Evolutionary conservation across 1,140 invertebrate species (phyloP).

Genomic region (Lepidurus arcticus): DNA sequence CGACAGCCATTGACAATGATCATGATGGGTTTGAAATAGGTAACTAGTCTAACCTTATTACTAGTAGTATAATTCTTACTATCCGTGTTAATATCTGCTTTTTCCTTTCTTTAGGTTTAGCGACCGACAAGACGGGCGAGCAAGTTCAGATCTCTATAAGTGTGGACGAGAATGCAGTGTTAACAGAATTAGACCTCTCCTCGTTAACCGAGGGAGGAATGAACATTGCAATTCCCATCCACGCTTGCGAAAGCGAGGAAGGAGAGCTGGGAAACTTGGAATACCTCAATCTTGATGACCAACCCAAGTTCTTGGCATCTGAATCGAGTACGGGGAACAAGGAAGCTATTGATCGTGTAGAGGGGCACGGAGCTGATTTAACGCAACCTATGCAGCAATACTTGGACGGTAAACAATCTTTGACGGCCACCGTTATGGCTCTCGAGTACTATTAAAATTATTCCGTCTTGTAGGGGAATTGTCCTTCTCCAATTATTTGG

Average conservation of each 20-base stretch:
- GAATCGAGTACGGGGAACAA: background rate
- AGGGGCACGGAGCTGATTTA: background rate
- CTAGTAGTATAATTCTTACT: no score
- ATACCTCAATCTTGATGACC: background rate
- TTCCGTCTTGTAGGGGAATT: slow-evolving; percentile 16
- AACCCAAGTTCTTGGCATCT: background rate
- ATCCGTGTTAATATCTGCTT: no score
- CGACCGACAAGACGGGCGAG: background rate
- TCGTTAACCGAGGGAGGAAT: background rate
- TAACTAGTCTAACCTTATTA: no score
- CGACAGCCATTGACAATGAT: background rate
- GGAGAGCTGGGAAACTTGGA: background rate
- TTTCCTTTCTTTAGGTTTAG: background rate
- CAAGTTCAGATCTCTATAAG: slow-evolving; percentile 3
- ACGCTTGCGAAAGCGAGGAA: slow-evolving; percentile 21
- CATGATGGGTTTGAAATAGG: background rate
- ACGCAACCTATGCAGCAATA: background rate
- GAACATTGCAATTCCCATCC: slow-evolving; percentile 12
- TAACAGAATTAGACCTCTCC: slow-evolving; percentile 28
- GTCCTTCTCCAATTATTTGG: slow-evolving; percentile 25
- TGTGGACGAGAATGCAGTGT: slow-evolving; percentile 23
- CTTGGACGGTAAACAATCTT: background rate
- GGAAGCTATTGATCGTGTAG: background rate
- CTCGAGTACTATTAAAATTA: background rate
- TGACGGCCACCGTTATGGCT: background rate